Conservation (phyloP, 1,140 invertebrate genomes). For the Bombyx mandarina region DNA sequence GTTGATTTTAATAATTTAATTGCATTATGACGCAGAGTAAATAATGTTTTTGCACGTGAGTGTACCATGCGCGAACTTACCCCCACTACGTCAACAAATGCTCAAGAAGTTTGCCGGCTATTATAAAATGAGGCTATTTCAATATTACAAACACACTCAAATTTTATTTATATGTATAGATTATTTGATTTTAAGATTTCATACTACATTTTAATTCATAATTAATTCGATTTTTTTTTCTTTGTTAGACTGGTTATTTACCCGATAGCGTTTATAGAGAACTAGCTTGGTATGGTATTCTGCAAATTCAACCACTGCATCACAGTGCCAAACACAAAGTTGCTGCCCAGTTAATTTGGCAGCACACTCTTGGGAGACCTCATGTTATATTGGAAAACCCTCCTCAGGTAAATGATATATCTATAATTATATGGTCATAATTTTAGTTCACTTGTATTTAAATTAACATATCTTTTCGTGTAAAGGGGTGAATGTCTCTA, state of each 20-base stretch:
- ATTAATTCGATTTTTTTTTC: neutral
- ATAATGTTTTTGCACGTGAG: no score
- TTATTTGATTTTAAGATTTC: neutral
- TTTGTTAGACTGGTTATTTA: constrained; percentile 51
- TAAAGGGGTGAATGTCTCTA: no score
- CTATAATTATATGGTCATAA: no score
- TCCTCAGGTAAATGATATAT: constrained; percentile 33
- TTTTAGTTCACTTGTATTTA: no score
- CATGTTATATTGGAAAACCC: constrained; percentile 60
- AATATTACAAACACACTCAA: no score
- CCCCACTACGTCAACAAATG: no score
- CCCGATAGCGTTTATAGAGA: constrained; percentile 62
- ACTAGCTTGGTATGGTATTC: constrained; percentile 62
- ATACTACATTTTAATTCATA: neutral
- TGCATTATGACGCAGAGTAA: no score
- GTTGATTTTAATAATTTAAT: no score
- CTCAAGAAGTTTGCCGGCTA: no score
- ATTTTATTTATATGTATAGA: neutral
- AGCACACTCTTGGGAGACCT: constrained; percentile 55
- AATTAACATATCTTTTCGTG: no score
- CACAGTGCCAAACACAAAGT: constrained; percentile 56
- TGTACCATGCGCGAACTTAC: no score
- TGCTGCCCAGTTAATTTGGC: constrained; percentile 57
- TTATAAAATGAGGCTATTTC: no score
- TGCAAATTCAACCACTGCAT: constrained; percentile 58